These are phyloP conservation scores for Orchesellides sinensis DNA, from an alignment of 2,888 invertebrate genomes.

Conservation along the genomic window DNA sequence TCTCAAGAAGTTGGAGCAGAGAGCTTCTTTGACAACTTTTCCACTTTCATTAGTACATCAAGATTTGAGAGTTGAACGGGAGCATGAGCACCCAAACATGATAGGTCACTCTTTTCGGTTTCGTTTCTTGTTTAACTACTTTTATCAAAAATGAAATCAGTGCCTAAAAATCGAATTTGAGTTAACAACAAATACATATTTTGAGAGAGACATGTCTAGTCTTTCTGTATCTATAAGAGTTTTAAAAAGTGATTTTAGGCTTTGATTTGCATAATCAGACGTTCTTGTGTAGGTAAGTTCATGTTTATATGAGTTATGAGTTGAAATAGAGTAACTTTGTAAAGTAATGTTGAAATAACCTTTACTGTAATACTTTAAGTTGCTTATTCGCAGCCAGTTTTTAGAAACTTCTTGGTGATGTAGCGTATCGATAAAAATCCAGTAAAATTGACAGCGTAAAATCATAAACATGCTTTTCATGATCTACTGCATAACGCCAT, in stretches of 20 bases:
- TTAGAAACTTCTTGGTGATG: background rate
- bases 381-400: background rate
- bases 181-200: no score
- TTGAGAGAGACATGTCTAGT: slow-evolving; percentile 1
- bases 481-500: slow-evolving; percentile 15
- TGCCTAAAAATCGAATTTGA: background rate
- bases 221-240: no score
- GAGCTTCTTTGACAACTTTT: slow-evolving; percentile 13
- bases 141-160: background rate
- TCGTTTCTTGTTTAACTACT: background rate
- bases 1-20: background rate
- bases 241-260: no score
- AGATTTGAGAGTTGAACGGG: background rate
- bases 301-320: no score
- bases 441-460: slow-evolving; percentile 27
- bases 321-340: no score
- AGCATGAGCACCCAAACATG: no score
- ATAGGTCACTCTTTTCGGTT: background rate
- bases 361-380: background rate
- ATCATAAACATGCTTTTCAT: slow-evolving; percentile 15
- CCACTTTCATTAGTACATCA: slow-evolving; percentile 15
- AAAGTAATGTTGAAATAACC: slow-evolving; percentile 25
- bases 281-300: background rate
- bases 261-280: slow-evolving; percentile 15
- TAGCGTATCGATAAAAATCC: background rate